A percentile compares a stretch with the other conserved stretches of the same genome.
Evolutionary conservation across 2,113 vertebrate species (phyloP).

Genomic region (Kryptolebias marmoratus): DNA sequence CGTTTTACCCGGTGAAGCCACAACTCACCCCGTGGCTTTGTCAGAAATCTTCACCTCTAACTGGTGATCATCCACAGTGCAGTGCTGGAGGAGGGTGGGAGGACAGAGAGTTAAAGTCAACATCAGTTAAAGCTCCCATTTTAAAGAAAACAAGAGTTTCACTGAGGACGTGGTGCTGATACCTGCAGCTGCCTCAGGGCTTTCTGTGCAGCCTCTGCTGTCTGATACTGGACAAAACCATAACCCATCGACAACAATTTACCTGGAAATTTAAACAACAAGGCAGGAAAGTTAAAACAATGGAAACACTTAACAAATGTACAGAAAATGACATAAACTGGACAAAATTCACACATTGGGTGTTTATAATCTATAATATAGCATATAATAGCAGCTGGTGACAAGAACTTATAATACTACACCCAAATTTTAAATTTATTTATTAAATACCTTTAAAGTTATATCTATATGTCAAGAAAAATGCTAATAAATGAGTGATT

Average conservation of each 20-base stretch:
- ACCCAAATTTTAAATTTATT: no score
- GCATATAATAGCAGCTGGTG: not conserved
- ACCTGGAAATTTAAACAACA: constrained; percentile 75
- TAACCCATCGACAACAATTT: constrained; percentile 92
- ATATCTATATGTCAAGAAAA: no score
- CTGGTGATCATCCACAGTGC: constrained; percentile 86
- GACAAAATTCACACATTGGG: not conserved
- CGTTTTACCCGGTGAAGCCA: not conserved
- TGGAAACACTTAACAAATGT: not conserved
- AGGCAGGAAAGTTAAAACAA: not conserved
- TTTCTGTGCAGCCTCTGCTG: constrained; percentile 89
- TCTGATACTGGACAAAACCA: constrained; percentile 93
- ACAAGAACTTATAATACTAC: no score
- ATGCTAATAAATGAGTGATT: no score
- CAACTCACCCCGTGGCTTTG: constrained; percentile 86
- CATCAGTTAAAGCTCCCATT: constrained; percentile 4
- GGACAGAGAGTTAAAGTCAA: not conserved
- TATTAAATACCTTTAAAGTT: no score
- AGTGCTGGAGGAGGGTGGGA: constrained; percentile 80
- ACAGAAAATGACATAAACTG: not conserved
- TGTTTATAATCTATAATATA: not conserved
- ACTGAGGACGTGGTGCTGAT: constrained; percentile 5
- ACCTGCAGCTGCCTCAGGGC: constrained; percentile 92
- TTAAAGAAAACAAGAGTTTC: not conserved
- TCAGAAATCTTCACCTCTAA: constrained; percentile 93